A percentile compares a stretch with the other conserved stretches of the same genome.
Conservation (phyloP, 2,888 invertebrate species). For the Xiphydria camelus region DNA sequence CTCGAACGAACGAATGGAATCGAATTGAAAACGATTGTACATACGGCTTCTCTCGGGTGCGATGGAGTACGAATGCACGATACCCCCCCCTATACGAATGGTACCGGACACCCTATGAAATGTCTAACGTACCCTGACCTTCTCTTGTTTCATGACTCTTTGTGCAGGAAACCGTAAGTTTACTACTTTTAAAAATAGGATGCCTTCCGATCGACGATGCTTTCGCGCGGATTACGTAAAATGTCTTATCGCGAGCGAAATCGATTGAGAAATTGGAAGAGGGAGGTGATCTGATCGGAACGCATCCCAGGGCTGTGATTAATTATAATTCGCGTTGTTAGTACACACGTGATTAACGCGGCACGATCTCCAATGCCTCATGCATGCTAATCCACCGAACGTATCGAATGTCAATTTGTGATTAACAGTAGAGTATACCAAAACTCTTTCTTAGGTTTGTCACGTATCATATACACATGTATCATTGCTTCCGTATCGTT, state of each 20-base stretch:
- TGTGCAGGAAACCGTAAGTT: slow-evolving; percentile 78
- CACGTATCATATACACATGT: too few relatives aligned
- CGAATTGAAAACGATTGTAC: too few relatives aligned
- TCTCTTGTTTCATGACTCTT: slow-evolving; percentile 53
- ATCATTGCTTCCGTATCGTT: too few relatives aligned
- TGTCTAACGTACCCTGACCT: slow-evolving; percentile 27
- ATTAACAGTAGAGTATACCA: too few relatives aligned
- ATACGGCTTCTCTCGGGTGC: too few relatives aligned
- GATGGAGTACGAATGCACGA: slow-evolving; percentile 51
- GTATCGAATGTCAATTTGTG: too few relatives aligned
- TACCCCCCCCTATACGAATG: slow-evolving; percentile 62
- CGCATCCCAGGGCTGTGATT: not conserved
- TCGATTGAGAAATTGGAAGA: too few relatives aligned
- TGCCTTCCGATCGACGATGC: slow-evolving; percentile 1
- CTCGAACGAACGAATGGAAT: too few relatives aligned
- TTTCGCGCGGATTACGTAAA: too few relatives aligned
- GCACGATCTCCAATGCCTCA: not conserved
- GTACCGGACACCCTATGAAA: slow-evolving; percentile 15
- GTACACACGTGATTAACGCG: not conserved
- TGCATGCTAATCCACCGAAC: not conserved
- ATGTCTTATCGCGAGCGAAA: too few relatives aligned
- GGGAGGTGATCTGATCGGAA: not conserved
- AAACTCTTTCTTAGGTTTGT: too few relatives aligned
- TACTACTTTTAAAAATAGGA: slow-evolving; percentile 30
- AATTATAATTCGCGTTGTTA: not conserved